A percentile compares a stretch with the other conserved stretches of the same genome.
These are phyloP conservation scores for Poliocrania exsul DNA, from an alignment of 2,797 vertebrate species.

Conservation along the genomic window DNA sequence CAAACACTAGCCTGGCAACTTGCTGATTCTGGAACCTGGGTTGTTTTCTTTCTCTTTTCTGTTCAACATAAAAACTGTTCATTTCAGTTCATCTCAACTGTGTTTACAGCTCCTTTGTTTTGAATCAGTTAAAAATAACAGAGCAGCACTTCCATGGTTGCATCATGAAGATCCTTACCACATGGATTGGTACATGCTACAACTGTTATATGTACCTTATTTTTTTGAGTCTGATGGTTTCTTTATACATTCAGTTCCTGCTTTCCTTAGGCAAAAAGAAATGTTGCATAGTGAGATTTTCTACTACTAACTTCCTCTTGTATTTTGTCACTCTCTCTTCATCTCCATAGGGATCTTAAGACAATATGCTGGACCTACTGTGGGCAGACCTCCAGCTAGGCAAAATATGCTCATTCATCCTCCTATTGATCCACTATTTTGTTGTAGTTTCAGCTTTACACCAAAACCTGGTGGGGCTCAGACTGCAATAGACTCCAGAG, in stretches of 20 bases:
- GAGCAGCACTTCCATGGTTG: not conserved
- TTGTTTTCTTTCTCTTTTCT: not conserved
- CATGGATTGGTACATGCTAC: not conserved
- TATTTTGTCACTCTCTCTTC: not conserved
- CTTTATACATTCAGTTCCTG: not conserved
- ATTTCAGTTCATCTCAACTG: not conserved
- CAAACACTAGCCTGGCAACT: not conserved
- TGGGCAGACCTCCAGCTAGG: not conserved
- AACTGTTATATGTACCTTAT: not conserved
- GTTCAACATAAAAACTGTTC: not conserved
- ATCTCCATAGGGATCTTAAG: not conserved
- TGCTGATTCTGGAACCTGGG: not conserved
- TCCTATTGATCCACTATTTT: not conserved
- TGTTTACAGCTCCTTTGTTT: not conserved
- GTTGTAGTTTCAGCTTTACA: not conserved
- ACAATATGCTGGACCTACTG: not conserved
- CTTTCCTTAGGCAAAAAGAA: not conserved
- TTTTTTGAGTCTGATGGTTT: not conserved
- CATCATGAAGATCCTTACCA: not conserved
- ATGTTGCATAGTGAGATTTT: not conserved
- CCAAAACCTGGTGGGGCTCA: not conserved
- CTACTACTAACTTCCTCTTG: not conserved
- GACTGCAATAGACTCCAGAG: not conserved
- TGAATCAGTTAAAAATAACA: not conserved
- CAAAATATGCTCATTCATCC: not conserved